phyloP scores from a whole-genome alignment of 2,113 vertebrate species.

The Mungos mungo region DNA sequence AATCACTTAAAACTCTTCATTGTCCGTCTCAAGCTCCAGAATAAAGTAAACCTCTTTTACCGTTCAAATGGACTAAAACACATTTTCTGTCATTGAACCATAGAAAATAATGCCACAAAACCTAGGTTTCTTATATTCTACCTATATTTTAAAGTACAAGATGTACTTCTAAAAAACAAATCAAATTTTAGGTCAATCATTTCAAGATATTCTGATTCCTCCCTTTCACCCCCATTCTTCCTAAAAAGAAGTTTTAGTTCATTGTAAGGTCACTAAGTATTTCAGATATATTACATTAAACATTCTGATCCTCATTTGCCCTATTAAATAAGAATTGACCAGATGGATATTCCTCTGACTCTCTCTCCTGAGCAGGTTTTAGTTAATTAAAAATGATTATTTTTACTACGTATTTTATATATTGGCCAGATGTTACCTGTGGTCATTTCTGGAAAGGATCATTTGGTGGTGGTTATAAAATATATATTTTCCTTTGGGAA shows the following conservation, averaged over 20 bases:
- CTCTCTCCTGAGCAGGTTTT: conserved; percentile 73
- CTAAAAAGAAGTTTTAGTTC: conserved; percentile 59
- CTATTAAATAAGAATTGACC: conserved; percentile 79
- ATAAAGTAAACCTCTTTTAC: neutral
- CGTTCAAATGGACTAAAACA: conserved; percentile 23
- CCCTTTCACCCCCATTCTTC: neutral
- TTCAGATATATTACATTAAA: conserved; percentile 63
- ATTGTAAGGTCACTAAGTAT: conserved; percentile 64
- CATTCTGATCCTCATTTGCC: conserved; percentile 57
- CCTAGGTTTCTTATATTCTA: neutral
- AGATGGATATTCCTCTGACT: conserved; percentile 74
- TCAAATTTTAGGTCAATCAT: neutral
- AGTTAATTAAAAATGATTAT: conserved; percentile 83
- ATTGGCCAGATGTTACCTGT: conserved; percentile 81
- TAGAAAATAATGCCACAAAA: neutral
- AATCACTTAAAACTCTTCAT: neutral
- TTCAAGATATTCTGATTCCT: neutral
- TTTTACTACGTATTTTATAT: conserved; percentile 70
- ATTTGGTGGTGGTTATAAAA: conserved; percentile 76
- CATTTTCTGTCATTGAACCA: neutral
- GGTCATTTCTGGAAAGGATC: conserved; percentile 81
- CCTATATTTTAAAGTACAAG: neutral
- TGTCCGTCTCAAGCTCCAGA: neutral
- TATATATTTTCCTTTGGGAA: conserved; percentile 70
- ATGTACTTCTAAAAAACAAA: neutral